phyloP scores from a whole-genome alignment of 2,888 invertebrate species.

The Patella ulyssiponensis region DNA sequence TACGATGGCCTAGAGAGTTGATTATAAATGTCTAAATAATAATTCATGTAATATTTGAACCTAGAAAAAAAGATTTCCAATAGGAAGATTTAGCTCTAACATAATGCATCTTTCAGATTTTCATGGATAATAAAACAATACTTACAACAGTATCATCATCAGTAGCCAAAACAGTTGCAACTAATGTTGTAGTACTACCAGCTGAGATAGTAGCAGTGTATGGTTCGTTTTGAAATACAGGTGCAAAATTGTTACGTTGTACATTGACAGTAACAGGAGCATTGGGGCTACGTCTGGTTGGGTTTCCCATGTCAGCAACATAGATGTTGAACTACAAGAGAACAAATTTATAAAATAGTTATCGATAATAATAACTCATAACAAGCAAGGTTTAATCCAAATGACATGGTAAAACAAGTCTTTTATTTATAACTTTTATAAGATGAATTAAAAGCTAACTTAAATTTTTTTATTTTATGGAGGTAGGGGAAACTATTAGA shows the following conservation, averaged over 20 bases:
- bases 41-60: no score
- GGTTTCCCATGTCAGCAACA: slow-evolving; percentile 25
- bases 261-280: slow-evolving; percentile 44
- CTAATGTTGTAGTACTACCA: slow-evolving; percentile 34
- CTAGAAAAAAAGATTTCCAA: background rate
- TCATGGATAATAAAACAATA: background rate
- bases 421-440: no score
- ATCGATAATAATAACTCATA: no score
- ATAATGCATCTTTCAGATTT: no score
- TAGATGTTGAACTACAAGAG: slow-evolving; percentile 24
- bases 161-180: slow-evolving; percentile 49
- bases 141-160: slow-evolving; percentile 45
- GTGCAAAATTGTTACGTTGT: slow-evolving; percentile 54
- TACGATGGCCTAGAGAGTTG: no score
- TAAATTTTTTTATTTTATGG: no score
- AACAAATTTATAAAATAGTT: background rate
- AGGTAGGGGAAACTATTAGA: no score
- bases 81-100: no score
- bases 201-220: slow-evolving; percentile 48
- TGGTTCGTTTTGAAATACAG: slow-evolving; percentile 51
- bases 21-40: background rate
- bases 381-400: no score
- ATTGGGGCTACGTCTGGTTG: slow-evolving; percentile 3
- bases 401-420: no score
- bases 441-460: no score